These are phyloP conservation scores for Pteromalus puparum DNA, from an alignment of 1,140 invertebrate genomes.

Conservation along the genomic window DNA sequence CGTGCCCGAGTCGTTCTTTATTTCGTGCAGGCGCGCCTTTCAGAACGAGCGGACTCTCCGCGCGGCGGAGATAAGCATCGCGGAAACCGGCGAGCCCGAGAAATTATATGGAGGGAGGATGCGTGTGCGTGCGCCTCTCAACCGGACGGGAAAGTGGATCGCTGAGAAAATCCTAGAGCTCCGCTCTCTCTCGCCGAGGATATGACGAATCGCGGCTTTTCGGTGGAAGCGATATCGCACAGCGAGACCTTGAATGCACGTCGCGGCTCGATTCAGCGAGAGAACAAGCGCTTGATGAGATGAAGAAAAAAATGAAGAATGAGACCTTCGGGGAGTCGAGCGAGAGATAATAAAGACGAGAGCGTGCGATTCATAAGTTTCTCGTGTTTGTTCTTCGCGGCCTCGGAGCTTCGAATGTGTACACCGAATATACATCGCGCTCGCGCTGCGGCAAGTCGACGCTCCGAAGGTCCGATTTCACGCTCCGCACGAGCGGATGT, in stretches of 20 bases:
- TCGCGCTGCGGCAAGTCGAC: no score
- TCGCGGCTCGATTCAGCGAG: constrained; percentile 31
- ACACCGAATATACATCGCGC: background rate
- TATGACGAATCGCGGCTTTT: background rate
- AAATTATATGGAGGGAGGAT: constrained; percentile 43
- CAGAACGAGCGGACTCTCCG: constrained; percentile 53
- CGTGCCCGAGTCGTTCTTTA: constrained; percentile 42
- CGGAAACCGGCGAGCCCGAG: constrained; percentile 44
- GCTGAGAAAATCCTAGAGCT: constrained; percentile 38
- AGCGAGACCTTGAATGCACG: constrained; percentile 35
- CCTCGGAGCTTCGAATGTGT: constrained; percentile 41
- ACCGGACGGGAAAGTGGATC: constrained; percentile 51
- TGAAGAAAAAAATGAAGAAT: constrained; percentile 7
- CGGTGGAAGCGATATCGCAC: background rate
- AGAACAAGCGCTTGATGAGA: constrained; percentile 46
- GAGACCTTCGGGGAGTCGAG: constrained; percentile 10
- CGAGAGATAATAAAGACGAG: constrained; percentile 37
- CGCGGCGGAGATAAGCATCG: constrained; percentile 57
- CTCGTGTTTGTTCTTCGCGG: constrained; percentile 49
- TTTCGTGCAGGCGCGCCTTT: constrained; percentile 49
- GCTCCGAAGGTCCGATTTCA: constrained; percentile 23
- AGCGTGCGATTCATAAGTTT: constrained; percentile 46
- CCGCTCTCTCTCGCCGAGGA: background rate
- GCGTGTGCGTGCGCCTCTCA: constrained; percentile 41
- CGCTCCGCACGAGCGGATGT: background rate